A percentile compares a stretch with the other conserved stretches of the same genome.
Conservation (phyloP, 2,888 invertebrate genomes). For the Pyralis farinalis region DNA sequence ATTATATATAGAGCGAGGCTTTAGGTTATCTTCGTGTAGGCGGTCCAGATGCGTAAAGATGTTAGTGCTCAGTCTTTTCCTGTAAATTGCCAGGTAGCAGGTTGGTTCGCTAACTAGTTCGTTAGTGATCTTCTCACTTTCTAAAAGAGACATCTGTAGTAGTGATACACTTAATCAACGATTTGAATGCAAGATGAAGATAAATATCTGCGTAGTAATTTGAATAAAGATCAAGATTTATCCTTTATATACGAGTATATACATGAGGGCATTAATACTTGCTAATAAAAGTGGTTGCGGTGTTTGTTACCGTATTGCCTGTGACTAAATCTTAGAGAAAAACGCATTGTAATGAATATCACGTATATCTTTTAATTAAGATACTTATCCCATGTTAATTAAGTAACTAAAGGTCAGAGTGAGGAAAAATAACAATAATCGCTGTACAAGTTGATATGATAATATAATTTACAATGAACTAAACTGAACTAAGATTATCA, state of each 20-base stretch:
- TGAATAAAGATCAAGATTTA: neutral
- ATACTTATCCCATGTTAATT: too few species aligned
- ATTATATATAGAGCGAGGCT: conserved; percentile 48
- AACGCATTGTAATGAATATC: too few species aligned
- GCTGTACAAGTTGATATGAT: too few species aligned
- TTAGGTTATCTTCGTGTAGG: conserved; percentile 53
- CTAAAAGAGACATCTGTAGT: conserved; percentile 42
- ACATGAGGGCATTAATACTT: neutral
- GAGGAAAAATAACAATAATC: too few species aligned
- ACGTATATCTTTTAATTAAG: too few species aligned
- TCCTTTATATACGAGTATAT: too few species aligned
- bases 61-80: conserved; percentile 48
- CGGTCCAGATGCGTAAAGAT: conserved; percentile 52
- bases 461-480: too few species aligned
- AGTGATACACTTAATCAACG: conserved; percentile 36
- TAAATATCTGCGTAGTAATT: neutral
- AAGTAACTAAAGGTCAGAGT: too few species aligned
- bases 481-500: too few species aligned
- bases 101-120: conserved; percentile 41
- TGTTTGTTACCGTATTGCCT: too few species aligned
- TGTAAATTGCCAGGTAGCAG: conserved; percentile 36
- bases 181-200: conserved; percentile 37
- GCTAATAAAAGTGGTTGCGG: too few species aligned
- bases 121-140: conserved; percentile 59
- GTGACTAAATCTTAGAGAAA: too few species aligned